Percentiles rank a stretch among this genome's conserved stretches.
Conservation (phyloP, 1,140 invertebrate species). For the Drosophila pseudoobscura region DNA sequence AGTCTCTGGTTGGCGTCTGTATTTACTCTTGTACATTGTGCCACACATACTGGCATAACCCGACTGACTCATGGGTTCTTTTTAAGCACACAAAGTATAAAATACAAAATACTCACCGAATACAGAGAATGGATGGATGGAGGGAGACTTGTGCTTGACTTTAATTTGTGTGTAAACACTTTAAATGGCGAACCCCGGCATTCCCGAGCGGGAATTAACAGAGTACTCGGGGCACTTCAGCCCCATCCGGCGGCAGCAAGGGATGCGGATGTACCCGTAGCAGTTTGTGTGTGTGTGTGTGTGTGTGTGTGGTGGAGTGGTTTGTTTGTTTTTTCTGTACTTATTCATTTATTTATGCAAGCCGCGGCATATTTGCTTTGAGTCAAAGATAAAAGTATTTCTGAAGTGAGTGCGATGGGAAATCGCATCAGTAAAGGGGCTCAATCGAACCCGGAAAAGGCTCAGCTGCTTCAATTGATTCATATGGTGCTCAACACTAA, state of each 20-base stretch:
- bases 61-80: constrained; percentile 16
- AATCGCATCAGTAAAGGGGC: constrained; percentile 26
- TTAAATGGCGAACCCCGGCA: constrained; percentile 50
- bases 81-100: constrained; percentile 30
- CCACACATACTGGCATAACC: constrained; percentile 40
- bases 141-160: constrained; percentile 59
- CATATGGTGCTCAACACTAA: constrained; percentile 42
- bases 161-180: constrained; percentile 80
- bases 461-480: constrained; percentile 12
- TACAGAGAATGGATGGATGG: neutral
- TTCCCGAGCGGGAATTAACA: constrained; percentile 38
- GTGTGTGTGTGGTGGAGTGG: constrained; percentile 32
- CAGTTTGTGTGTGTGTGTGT: constrained; percentile 26
- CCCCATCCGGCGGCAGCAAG: neutral
- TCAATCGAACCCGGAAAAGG: constrained; percentile 29
- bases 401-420: constrained; percentile 29
- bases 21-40: constrained; percentile 57
- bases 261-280: neutral
- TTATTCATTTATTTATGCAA: constrained; percentile 74
- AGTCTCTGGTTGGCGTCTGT: constrained; percentile 49
- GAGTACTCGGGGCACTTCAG: constrained; percentile 45
- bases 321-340: constrained; percentile 67
- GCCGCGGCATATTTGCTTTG: constrained; percentile 64
- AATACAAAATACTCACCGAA: constrained; percentile 34
- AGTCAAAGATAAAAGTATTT: constrained; percentile 41